These are phyloP conservation scores for Chloroclysta siterata DNA, from an alignment of 2,888 invertebrate species.

Conservation along the genomic window DNA sequence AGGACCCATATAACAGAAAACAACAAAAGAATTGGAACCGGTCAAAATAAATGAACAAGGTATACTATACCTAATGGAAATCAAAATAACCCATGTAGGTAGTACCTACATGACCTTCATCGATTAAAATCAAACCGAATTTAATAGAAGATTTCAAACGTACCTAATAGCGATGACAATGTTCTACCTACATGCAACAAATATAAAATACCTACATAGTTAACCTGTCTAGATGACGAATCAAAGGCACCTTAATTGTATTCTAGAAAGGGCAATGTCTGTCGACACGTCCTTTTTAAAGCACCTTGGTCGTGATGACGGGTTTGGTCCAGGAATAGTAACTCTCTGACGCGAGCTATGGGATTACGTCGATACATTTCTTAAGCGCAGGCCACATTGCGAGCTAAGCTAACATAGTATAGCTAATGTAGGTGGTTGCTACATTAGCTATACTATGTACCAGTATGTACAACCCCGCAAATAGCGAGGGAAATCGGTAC, in stretches of 20 bases:
- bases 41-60: no score
- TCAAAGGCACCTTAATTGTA: slow-evolving; percentile 55
- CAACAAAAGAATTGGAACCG: no score
- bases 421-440: background rate
- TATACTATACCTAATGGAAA: no score
- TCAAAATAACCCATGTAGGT: no score
- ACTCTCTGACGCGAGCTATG: slow-evolving; percentile 63
- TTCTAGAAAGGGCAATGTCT: slow-evolving; percentile 53
- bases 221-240: slow-evolving; percentile 55
- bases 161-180: background rate
- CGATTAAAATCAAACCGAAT: no score
- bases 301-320: slow-evolving; percentile 66
- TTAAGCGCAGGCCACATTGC: slow-evolving; percentile 13
- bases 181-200: slow-evolving; percentile 27
- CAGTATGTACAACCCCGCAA: no score
- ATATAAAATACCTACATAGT: slow-evolving; percentile 25
- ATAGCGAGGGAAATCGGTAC: no score
- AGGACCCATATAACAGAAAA: no score
- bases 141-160: no score
- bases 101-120: no score
- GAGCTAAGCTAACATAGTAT: background rate
- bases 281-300: slow-evolving; percentile 53
- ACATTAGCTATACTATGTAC: no score
- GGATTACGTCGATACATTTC: slow-evolving; percentile 57
- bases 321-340: slow-evolving; percentile 67